phyloP scores from a whole-genome alignment of 2,113 vertebrate species.

The Furnarius figulus region DNA sequence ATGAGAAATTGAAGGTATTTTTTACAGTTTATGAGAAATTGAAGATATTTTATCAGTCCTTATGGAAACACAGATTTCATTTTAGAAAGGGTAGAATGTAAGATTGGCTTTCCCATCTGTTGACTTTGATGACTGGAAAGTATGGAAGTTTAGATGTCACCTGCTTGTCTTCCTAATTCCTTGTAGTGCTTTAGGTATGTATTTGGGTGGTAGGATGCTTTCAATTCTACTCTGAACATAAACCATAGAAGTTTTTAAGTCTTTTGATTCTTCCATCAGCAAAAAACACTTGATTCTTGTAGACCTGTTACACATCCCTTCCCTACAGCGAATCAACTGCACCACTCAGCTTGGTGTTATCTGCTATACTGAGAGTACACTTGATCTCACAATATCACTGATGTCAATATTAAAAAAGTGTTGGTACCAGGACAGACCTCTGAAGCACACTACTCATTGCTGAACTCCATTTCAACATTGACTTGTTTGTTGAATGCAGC shows the following conservation, averaged over 20 bases:
- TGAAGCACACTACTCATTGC: not conserved
- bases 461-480: accelerated
- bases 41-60: not conserved
- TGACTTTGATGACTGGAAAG: not conserved
- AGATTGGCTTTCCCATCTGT: not conserved
- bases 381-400: not conserved
- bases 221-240: not conserved
- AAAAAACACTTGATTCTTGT: not conserved
- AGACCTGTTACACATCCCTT: not conserved
- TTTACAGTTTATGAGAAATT: not conserved
- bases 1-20: not conserved
- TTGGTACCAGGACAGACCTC: not conserved
- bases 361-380: accelerated
- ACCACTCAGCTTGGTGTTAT: not conserved
- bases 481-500: not conserved
- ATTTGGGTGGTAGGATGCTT: not conserved
- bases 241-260: not conserved
- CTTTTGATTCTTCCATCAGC: not conserved
- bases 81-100: not conserved
- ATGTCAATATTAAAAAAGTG: not conserved
- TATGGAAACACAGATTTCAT: accelerated
- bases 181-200: not conserved
- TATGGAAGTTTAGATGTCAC: not conserved
- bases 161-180: not conserved
- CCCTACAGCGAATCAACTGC: not conserved